Base-by-base conservation (phyloP, 2,888 invertebrate genomes). In the Hydrotaea cyrtoneurina region DNA sequence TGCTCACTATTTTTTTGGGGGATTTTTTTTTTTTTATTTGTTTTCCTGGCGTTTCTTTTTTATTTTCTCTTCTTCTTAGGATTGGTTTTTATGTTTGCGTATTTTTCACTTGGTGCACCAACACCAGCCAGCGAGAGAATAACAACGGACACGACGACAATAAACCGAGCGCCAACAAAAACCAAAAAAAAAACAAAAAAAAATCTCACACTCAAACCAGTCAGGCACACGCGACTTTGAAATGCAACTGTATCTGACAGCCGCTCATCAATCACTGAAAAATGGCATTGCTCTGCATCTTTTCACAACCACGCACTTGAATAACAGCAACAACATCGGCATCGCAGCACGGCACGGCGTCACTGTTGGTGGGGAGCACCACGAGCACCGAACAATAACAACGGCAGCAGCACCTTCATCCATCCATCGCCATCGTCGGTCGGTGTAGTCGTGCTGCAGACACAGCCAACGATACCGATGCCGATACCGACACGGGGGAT, bases 211-310 rank as follows among this genome's bases (percentile, higher is more conserved):
- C 11, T 31, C 0, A 23, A 46, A 46, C 10, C 81, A 66, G 73
- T 36, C 78, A 78, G 64, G 71, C 57, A 72, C 86, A 87, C 80
- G 80, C 86, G 83, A 80, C 74, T 81, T 78, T 79, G 39, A 82
- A 86, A 79, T 86, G 80, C 87, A 87, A 87, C 87, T 86, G 87
- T 86, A 86, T 85, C 87, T 86, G 87, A 86, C 85, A 87, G 84
- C 80, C 80, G 87, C 85, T 83, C 85, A 87, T 87, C 87, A 87
- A 87, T 87, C 87, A 87, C 86, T 87, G 86, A 80, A 85, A 85
- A 80, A 80, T 85, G 79, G 62, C 79, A 85, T 74, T 85, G 82
- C 85, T 85, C 85, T 82, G 82, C 77, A 82, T 85, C 79, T 85
- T 79, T 82, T 71, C 82, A 82, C 77, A 82, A 82, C 77, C 85